Evolutionary conservation across 92 coral and sea anemone genomes (phyloP), one percentile per base, ranked within the genome.

Genomic region (Siderastrea siderea): DNA sequence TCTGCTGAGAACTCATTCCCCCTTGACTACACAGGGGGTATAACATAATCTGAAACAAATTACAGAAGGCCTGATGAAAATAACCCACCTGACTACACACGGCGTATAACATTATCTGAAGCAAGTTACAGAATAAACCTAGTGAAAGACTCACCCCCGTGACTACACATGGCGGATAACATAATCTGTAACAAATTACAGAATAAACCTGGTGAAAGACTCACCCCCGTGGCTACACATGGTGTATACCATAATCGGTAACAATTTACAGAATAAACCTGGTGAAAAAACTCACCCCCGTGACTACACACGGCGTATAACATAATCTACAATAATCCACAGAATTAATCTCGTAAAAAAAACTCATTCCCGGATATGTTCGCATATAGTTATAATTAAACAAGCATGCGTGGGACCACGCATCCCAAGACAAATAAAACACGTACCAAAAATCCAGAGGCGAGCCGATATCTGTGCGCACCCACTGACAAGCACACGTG

Each of bases 151-250:
- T 64, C 70, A 7, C 78, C 78, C 78, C 13, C 13, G 60, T 73
- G 78, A 50, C 78, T 51, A 73, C 78, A 73, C 78, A 13, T 47
- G 61, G 78, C 60, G 78, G 16, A 73, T 16, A 16, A 47, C 2
- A n/a, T 73, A 73, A 16, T 49, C 78, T 46, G 48, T 8, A 73
- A 73, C n/a, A n/a, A n/a, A n/a, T n/a, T n/a, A 47, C 38, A 50
- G 78, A 51, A 73, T 73, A 16, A 8, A 8, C 16, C 78, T 51
- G 62, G 78, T 51, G 78, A 73, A 51, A 65, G 69, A 49, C 78
- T 49, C 60, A 50, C 50, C 78, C 61, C 78, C 60, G 61, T 51
- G 78, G n/a, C 44, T 51, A 73, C 78, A 73, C 60, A 73, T 62
- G 63, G n/a, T 47, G 46, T 65, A n/a, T 19, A 17, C 9, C 57